phyloP scores from a whole-genome alignment of 2,113 vertebrate genomes.

The Ia io region DNA sequence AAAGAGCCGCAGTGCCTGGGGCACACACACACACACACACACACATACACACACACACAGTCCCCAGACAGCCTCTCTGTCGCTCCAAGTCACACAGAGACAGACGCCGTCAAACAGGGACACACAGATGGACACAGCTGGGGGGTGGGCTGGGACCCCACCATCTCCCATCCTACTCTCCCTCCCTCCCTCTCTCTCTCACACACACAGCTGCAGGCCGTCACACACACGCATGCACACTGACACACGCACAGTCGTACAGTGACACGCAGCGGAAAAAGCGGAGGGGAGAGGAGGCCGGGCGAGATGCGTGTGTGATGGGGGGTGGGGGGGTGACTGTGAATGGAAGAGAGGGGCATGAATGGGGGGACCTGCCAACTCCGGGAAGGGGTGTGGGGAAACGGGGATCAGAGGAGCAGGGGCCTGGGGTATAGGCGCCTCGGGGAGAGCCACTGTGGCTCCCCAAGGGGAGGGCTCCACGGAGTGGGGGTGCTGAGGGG shows the following conservation, averaged over 20 bases:
- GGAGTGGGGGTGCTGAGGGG: not conserved
- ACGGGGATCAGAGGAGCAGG: not conserved
- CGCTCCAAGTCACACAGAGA: constrained; percentile 56
- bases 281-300: constrained; percentile 62
- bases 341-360: constrained; percentile 72
- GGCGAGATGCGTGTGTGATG: constrained; percentile 66
- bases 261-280: constrained; percentile 72
- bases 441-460: not conserved
- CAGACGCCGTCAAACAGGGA: constrained; percentile 45
- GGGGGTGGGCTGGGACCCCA: constrained; percentile 51
- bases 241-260: constrained; percentile 59
- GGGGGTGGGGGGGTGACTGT: constrained; percentile 50
- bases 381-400: constrained; percentile 48
- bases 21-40: constrained; percentile 60
- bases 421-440: not conserved
- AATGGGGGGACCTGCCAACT: constrained; percentile 68
- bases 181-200: not conserved
- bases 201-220: constrained; percentile 73
- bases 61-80: constrained; percentile 57
- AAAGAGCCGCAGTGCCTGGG: constrained; percentile 67
- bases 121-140: constrained; percentile 41
- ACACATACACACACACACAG: constrained; percentile 55
- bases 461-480: not conserved
- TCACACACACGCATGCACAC: constrained; percentile 16
- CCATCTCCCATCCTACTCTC: not conserved